Evolutionary conservation across 2,113 vertebrate genomes (phyloP).

Genomic region (Bos taurus): ARS-UCD2.0 NC_037348.1:29050501-29051000

Average conservation of each 20-base stretch:
- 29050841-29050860: constrained; percentile 50
- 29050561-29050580: not conserved
- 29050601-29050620: not conserved
- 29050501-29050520: not conserved
- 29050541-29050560: not conserved
- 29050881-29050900: constrained; percentile 49
- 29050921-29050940: constrained; percentile 35
- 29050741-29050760: constrained; percentile 21
- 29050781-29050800: constrained; percentile 32
- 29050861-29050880: constrained; percentile 50
- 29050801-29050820: constrained; percentile 60
- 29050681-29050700: not conserved
- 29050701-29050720: not conserved
- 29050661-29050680: not conserved
- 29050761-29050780: not conserved
- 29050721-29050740: not conserved
- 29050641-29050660: not conserved
- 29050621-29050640: too few relatives aligned
- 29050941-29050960: constrained; percentile 37
- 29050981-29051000: not conserved
- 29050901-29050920: constrained; percentile 46
- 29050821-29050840: constrained; percentile 46
- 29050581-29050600: too few relatives aligned
- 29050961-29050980: constrained; percentile 39
- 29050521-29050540: not conserved